These are phyloP conservation scores for Nematostella vectensis DNA, from an alignment of 92 coral and sea anemone species.

Conservation along the genomic window DNA sequence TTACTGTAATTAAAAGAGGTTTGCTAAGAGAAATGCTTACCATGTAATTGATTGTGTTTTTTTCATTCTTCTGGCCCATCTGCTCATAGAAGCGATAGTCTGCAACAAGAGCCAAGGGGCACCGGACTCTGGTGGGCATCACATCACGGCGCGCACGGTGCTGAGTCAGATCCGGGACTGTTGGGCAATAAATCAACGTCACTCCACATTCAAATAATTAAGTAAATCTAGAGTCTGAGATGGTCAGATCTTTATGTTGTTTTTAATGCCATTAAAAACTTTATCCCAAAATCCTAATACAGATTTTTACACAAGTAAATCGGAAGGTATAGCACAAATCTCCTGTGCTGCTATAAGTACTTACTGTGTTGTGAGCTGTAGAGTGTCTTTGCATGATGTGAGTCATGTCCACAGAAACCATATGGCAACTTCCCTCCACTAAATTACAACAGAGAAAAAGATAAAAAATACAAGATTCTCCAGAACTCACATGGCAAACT, in stretches of 20 bases:
- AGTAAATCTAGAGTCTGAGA: too few relatives aligned
- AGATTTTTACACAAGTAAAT: too few relatives aligned
- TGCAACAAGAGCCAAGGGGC: constrained; percentile 70
- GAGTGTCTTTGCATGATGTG: constrained; percentile 28
- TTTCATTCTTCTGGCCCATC: constrained; percentile 38
- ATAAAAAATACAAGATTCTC: too few relatives aligned
- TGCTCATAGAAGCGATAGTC: constrained; percentile 48
- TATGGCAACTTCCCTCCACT: constrained; percentile 5
- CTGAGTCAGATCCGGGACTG: constrained; percentile 22
- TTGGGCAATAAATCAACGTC: background rate
- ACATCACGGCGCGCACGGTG: constrained; percentile 43
- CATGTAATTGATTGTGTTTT: constrained; percentile 72
- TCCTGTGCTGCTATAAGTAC: too few relatives aligned
- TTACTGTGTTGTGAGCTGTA: constrained; percentile 14
- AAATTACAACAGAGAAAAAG: too few relatives aligned
- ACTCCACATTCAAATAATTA: too few relatives aligned
- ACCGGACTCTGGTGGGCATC: constrained; percentile 40
- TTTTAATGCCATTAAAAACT: too few relatives aligned
- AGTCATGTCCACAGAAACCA: constrained; percentile 70
- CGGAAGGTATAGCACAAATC: too few relatives aligned
- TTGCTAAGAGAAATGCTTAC: constrained; percentile 38
- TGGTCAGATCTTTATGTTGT: too few relatives aligned
- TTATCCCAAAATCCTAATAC: too few relatives aligned
- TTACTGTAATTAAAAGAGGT: too few relatives aligned
- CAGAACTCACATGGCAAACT: constrained; percentile 38